Evolutionary conservation across 2,797 vertebrate genomes (phyloP).

Genomic region (Mionectes olivaceus): DNA sequence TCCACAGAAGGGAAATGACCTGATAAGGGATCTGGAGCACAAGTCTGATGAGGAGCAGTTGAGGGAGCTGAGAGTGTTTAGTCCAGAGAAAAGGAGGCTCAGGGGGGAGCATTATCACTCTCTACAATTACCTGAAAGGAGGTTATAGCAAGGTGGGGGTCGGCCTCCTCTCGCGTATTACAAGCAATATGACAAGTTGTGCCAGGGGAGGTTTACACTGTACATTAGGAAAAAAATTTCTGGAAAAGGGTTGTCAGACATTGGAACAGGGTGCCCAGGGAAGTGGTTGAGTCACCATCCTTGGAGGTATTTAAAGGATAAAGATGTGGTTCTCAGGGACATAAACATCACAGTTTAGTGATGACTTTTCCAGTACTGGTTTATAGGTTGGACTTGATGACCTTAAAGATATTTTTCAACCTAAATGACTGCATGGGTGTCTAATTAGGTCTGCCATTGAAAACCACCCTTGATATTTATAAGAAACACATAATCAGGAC

Average conservation of each 20-base stretch:
- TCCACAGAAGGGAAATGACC: rapidly evolving
- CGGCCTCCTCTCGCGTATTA: rapidly evolving
- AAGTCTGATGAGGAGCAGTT: rapidly evolving
- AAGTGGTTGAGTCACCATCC: not conserved
- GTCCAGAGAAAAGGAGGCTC: not conserved
- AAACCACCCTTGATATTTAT: not conserved
- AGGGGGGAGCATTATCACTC: rapidly evolving
- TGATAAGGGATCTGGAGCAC: not conserved
- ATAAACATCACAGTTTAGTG: not conserved
- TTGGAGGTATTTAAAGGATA: rapidly evolving
- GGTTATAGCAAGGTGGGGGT: rapidly evolving
- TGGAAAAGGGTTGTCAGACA: not conserved
- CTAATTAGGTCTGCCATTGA: not conserved
- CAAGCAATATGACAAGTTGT: not conserved
- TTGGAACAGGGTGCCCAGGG: not conserved
- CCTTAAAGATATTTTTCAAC: not conserved
- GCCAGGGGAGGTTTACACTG: not conserved
- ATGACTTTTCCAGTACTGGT: not conserved
- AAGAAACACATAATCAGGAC: not conserved
- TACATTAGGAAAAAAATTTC: not conserved
- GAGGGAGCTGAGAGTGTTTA: not conserved
- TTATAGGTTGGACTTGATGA: not conserved
- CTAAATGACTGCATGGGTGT: rapidly evolving
- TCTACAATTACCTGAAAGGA: not conserved
- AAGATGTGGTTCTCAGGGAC: not conserved